Evolutionary conservation across 2,797 vertebrate species (phyloP).

Genomic region (Halcyon chelicuti): DNA sequence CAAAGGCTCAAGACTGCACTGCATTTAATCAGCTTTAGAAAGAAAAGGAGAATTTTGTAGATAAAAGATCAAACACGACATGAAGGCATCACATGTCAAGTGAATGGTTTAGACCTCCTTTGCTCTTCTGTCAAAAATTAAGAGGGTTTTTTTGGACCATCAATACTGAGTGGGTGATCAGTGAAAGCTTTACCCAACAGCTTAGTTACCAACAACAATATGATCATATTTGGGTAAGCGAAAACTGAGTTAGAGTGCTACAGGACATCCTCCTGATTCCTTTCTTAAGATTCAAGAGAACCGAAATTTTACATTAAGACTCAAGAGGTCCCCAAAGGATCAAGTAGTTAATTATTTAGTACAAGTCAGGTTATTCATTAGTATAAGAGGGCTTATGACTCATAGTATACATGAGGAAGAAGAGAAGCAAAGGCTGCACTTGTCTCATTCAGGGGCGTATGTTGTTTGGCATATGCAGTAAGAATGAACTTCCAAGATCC

Average conservation of each 20-base stretch:
- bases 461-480: not conserved
- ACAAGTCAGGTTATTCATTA: not conserved
- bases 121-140: slow-evolving; percentile 26
- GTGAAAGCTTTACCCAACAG: not conserved
- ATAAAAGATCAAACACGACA: not conserved
- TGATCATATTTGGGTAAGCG: not conserved
- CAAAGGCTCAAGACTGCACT: not conserved
- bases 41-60: not conserved
- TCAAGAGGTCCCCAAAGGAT: not conserved
- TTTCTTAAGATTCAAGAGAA: not conserved
- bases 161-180: not conserved
- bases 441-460: rapidly evolving
- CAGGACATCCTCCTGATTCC: not conserved
- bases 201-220: not conserved
- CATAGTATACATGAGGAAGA: not conserved
- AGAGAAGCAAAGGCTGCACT: not conserved
- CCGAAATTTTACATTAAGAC: not conserved
- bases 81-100: not conserved
- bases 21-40: slow-evolving; percentile 21
- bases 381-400: not conserved
- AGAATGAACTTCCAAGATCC: not conserved
- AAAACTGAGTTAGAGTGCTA: not conserved
- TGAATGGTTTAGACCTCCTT: slow-evolving; percentile 2
- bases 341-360: not conserved
- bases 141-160: not conserved